A percentile compares a stretch with the other conserved stretches of the same genome.
These are phyloP conservation scores for Coendou prehensilis DNA, from an alignment of 2,797 vertebrate species.

Conservation along the genomic window DNA sequence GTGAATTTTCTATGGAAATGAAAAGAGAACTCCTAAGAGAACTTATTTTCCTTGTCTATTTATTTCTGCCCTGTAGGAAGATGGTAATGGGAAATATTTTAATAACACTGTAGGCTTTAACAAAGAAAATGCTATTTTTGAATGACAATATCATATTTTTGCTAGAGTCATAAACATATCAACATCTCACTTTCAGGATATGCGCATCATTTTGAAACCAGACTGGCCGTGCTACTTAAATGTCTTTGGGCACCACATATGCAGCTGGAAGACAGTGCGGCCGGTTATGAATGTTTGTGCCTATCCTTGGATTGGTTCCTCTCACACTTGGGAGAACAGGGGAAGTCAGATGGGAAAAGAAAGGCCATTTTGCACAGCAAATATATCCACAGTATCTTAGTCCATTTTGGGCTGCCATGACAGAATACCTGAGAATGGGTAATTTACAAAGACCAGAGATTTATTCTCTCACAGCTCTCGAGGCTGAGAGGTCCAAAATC, in stretches of 20 bases:
- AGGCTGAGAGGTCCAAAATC: background rate
- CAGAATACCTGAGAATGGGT: background rate
- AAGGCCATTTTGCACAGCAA: background rate
- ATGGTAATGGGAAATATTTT: slow-evolving; percentile 77
- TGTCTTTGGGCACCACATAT: background rate
- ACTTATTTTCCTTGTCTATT: slow-evolving; percentile 71
- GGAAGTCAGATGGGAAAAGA: slow-evolving; percentile 2
- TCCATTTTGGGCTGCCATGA: background rate
- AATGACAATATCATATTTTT: slow-evolving; percentile 77
- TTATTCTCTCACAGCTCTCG: background rate
- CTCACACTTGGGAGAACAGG: background rate
- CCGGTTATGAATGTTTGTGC: background rate
- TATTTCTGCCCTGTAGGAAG: slow-evolving; percentile 79
- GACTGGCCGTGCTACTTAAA: background rate
- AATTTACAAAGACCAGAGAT: background rate
- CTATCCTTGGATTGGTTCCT: background rate
- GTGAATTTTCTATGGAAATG: slow-evolving; percentile 78
- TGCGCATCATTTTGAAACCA: slow-evolving; percentile 34
- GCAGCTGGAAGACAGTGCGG: background rate
- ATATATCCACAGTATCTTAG: background rate
- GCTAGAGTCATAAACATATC: slow-evolving; percentile 55
- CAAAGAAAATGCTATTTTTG: slow-evolving; percentile 77
- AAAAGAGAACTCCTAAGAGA: slow-evolving; percentile 77
- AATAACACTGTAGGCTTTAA: slow-evolving; percentile 74
- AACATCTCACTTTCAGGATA: slow-evolving; percentile 44